Base-by-base conservation (phyloP, 2,888 invertebrate genomes). In the Xylophagus ater region DNA sequence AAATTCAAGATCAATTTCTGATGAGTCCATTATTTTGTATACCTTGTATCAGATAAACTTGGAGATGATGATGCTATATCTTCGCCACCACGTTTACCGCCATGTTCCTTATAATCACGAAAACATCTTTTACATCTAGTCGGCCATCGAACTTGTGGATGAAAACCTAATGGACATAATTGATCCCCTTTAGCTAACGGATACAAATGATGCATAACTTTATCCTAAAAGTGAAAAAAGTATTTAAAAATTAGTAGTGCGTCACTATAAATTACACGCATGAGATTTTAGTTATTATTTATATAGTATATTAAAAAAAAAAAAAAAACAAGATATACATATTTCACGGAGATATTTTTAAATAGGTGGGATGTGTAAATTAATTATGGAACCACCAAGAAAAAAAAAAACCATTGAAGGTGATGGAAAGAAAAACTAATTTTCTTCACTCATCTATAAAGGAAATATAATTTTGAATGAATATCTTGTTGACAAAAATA, bases 91-190 rank as follows among this genome's bases (percentile, higher is more conserved):
- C 77, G 75, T 53, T 78, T 76, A 26, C 78, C 78, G 38, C 81
- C 82, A 66, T 89, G 89, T 58, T 89, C 89, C 67, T 88, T 89
- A 67, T 89, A 89, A 63, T 89, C 89, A 52, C 82, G 76, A 72
- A 89, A 90, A 66, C 90, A 92, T 53, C 90, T 73, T 68, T 90
- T 90, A 69, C 90, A 90, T 56, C 89, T 74, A 41, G 89, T 89
- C 34, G 90, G 90, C 85, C 89, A 89, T 56, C 89, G 77, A 52
- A 89, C 87, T 70, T 92, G 90, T 43, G 92, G 90, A 69, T 90
- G 88, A 66, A 92, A 92, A 31, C 92, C 92, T 60, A 90, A 70
- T 46, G 89, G 90, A 64, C 90, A 90, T 53, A 90, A 67, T 47
- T 88, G 84, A 66, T 90, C 90, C 54, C 86, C 87, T 59, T 81